A percentile compares a stretch with the other conserved stretches of the same genome.
These are phyloP conservation scores for Ceratina calcarata DNA, from an alignment of 1,140 invertebrate genomes.

Conservation along the genomic window DNA sequence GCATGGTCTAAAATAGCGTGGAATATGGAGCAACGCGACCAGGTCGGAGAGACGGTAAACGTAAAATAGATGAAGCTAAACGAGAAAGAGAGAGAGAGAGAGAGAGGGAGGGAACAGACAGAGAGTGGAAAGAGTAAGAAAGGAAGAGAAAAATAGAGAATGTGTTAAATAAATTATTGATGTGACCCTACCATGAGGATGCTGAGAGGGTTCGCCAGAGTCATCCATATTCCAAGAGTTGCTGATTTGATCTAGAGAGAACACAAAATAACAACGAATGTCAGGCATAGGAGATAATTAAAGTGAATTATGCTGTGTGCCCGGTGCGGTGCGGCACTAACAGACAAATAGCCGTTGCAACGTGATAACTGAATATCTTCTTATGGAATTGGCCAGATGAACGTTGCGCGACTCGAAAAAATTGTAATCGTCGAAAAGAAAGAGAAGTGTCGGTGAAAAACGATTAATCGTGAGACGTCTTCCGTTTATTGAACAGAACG, in stretches of 20 bases:
- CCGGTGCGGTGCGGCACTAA: not conserved
- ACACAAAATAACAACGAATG: conserved; percentile 52
- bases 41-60: not conserved
- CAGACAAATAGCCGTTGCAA: conserved; percentile 31
- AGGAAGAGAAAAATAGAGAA: conserved; percentile 7
- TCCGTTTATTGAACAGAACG: conserved; percentile 1
- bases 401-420: not conserved
- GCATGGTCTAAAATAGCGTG: conserved; percentile 15
- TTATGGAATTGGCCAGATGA: conserved; percentile 10
- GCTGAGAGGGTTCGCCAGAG: conserved; percentile 75
- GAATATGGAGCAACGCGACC: conserved; percentile 42
- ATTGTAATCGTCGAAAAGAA: not conserved
- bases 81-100: not conserved
- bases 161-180: conserved; percentile 54
- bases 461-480: not conserved
- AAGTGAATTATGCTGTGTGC: conserved; percentile 57
- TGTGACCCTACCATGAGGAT: conserved; percentile 72
- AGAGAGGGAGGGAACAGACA: not conserved
- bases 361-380: conserved; percentile 32
- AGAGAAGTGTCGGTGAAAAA: not conserved
- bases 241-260: conserved; percentile 75
- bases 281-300: conserved; percentile 51
- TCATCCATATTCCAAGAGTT: conserved; percentile 78
- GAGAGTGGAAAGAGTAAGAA: not conserved
- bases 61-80: not conserved